phyloP scores from a whole-genome alignment of 2,888 invertebrate species.

The Acronicta alni region DNA sequence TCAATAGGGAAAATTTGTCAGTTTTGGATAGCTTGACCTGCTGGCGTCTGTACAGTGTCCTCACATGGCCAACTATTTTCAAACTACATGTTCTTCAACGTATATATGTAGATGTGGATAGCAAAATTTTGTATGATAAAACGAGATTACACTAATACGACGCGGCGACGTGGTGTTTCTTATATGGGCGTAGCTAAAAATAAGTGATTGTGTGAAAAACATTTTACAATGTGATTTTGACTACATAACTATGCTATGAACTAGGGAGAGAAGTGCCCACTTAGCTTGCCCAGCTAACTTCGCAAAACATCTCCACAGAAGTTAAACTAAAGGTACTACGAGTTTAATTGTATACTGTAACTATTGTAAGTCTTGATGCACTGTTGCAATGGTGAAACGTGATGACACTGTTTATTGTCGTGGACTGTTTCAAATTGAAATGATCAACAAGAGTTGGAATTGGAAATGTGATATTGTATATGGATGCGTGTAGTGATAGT shows the following conservation, averaged over 20 bases:
- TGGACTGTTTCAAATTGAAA: constrained; percentile 27
- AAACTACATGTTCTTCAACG: neutral
- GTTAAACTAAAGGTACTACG: constrained; percentile 5
- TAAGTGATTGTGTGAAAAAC: constrained; percentile 22
- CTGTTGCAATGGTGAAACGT: constrained; percentile 15
- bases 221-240: constrained; percentile 8
- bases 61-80: no score
- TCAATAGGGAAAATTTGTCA: no score
- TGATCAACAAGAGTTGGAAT: constrained; percentile 45
- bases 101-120: constrained; percentile 29
- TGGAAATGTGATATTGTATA: constrained; percentile 59
- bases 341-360: constrained; percentile 22
- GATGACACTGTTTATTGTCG: constrained; percentile 12
- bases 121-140: constrained; percentile 6
- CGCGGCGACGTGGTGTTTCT: constrained; percentile 1
- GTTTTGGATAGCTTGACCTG: no score
- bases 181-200: neutral
- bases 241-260: constrained; percentile 9
- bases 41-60: no score
- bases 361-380: constrained; percentile 23
- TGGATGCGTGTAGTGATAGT: constrained; percentile 50
- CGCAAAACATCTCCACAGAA: neutral
- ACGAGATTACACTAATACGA: constrained; percentile 3
- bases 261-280: neutral
- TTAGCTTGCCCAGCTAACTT: constrained; percentile 19